Base-by-base conservation (phyloP, 2,113 vertebrate genomes). In the Zapornia atra region DNA sequence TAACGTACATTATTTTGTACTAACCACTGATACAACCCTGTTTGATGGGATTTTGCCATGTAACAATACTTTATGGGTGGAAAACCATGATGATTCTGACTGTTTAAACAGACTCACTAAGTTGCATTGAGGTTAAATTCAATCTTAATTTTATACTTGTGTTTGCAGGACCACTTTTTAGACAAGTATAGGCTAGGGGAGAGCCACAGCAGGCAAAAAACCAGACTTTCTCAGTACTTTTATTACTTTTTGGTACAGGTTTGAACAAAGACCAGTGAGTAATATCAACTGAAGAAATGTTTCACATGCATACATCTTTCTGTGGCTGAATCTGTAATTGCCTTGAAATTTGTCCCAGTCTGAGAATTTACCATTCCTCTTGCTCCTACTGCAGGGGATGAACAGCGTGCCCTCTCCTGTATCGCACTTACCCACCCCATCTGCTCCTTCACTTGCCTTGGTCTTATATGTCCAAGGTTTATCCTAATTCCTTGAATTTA, bases 1-100 rank as follows among this genome's bases (percentile, higher is more conserved):
- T 81, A 96, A 57, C 26, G 54, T 83, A 83, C 24, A 63, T 69
- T 90, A 82, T 94, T 97, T 95, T 94, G 82, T 80, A 92, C 82
- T 82, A 88, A 92, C 97, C 69, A 85, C 61, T 69, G 86, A 75
- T 63, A 92, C 65, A 84, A 88, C 84, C 95, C 66, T 77, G 68
- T 59, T 92, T 53, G 53, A 85, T 93, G 73, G 60, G 33, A 84
- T 80, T 95, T 79, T 92, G 44, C 44, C 69, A 79, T 79, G 31
- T 84, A 91, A 89, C 33, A 94, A 82, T 89, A 78, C 31, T 88
- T 91, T 36, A 86, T 13, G 59, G 38, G 38, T 88, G 68, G 18
- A 95, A 91, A 97, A 60, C 29, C 34, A 71, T 0, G 1, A 50
- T 46, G 54, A 65, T 34, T 75, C 33, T 36, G 36, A 80, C 24